Evolutionary conservation across 2,888 invertebrate genomes (phyloP), one percentile per base, ranked within the genome.

Genomic region (Drosophila ochracea): DNA sequence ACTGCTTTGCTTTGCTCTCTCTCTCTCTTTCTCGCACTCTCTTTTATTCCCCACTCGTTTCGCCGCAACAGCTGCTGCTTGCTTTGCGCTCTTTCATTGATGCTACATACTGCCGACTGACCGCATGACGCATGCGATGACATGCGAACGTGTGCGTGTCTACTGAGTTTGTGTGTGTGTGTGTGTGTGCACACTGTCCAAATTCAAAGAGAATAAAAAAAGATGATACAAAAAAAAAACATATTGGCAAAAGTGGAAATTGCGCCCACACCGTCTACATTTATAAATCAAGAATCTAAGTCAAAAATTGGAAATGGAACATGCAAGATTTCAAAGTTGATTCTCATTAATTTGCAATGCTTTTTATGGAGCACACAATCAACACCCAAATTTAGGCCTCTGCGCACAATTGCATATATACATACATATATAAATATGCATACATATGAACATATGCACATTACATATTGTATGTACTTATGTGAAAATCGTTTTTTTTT

Each of bases 81-180:
- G 43, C 43, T 60, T 16, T 31, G 30, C 49, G 41, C 61, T 74
- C 83, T 80, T 74, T 60, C 4, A 25, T 47, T 76, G 87, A 74
- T 89, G 90, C 73, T 81, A 53, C 55, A 37, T 25, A 55, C 66
- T 75, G 39, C 55, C 66, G 67, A 61, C 73, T 66, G 84, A 73
- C 86, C 77, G 87, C 80, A 85, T 85, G 85, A 85, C 85, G 85
- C 85, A 85, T 85, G 75, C 71, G 72, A 64, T 66, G 66, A 79
- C 68, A 53, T 77, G 64, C 50, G 64, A 72, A 78, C 76, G 72
- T 53, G 39, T 52, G 68, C 74, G 25, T 31, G 35, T 60, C 49
- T 52, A 49, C 37, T 31, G 35, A n/a, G n/a, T n/a, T n/a, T 37
- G 25, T 52, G 39, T 65, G 37, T 61, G 73, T 57, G 39, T 55